Evolutionary conservation across 2,888 invertebrate genomes (phyloP), one percentile per base, ranked within the genome.

Genomic region (Synanthedon andrenaeformis): DNA sequence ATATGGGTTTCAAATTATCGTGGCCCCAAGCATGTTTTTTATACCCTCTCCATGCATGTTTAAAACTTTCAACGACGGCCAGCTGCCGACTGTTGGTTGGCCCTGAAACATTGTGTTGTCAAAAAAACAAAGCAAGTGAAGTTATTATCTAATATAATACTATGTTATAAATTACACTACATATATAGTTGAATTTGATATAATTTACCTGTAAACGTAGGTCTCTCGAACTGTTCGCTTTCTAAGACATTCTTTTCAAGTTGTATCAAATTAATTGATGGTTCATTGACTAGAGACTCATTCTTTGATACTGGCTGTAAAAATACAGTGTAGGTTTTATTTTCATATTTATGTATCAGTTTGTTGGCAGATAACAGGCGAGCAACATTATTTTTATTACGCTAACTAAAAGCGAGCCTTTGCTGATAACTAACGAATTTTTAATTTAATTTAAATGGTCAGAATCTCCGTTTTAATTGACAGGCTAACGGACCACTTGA

Each of bases 11-110:
- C 49, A 99, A 88, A 72, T 98, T 96, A 75, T 99, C 99, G 67
- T 96, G 95, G 1, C 99, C 99, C 99, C 99, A 99, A 0, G 99
- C 98, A 80, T 92, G 94, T 56, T 92, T 91, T 73, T 94, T 96
- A 78, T 99, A 99, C 0, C 96, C 98, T 54, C 89, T 89, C 98
- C 98, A 99, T 0, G 98, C 97, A 80, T 98, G 97, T 68, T 91
- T 91, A 71, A 99, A 96, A 4, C 97, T 97, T 28, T 91, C 91
- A 0, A 96, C 93, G 10, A 99, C 94, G 3, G 96, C 96, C 60
- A 86, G 84, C 76, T 99, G 98, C 12, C 94, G 89, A 10, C 90
- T 90, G 72, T 95, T 98, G 56, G 91, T 89, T 1, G 96, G 94
- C 13, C 95, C 96, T 89, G 76, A 63, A 69, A 89, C 41, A 35